Evolutionary conservation across 2,888 invertebrate species (phyloP), one percentile per base, ranked within the genome.

Genomic region (Sphaerophoria taeniata): DNA sequence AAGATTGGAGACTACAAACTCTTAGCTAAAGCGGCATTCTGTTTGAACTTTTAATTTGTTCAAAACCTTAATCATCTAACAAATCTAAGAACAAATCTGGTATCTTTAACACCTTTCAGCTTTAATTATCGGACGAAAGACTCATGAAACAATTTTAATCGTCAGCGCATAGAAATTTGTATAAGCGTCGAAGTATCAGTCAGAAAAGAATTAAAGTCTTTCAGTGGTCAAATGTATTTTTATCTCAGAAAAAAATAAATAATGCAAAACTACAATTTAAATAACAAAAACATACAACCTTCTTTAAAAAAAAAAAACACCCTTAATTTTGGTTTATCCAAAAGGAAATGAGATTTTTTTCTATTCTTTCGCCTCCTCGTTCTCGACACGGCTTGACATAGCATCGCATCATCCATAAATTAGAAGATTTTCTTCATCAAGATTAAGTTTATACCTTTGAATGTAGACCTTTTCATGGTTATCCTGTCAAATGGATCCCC

Each of bases 401-500:
- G 24, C 24, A 24, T 24, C n/a, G 45, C 45, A 55, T 11, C 12
- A 56, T 36, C 56, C 34, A 36, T 56, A 56, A 34, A 36, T n/a
- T 36, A 56, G 34, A 24, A 24, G 24, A 56, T 34, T 53, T 49
- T 36, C 34, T 56, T 56, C 56, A 56, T 56, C 56, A 36, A 56
- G 56, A 56, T 56, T 34, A 14, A 9, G 3, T 9, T 55, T 14
- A 55, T 56, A 36, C 34, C 11, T 55, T 36, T 56, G 34, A 16
- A 16, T 9, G 9, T 16, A 65, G 65, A 49, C 49, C 65, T 16
- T 65, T 65, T 65, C 65, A 77, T 73, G 56, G 69, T 73, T 73
- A 69, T 77, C 43, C 58, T 58, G 61, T 80, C 43, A 60, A 72
- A 71, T 72, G 60, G 61, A 69, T 71, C 7, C 45, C 78, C 67